Percentiles rank a stretch among this genome's conserved stretches.
phyloP scores from a whole-genome alignment of 92 coral and sea anemone species.

The Umimayanthus kanabou region DNA sequence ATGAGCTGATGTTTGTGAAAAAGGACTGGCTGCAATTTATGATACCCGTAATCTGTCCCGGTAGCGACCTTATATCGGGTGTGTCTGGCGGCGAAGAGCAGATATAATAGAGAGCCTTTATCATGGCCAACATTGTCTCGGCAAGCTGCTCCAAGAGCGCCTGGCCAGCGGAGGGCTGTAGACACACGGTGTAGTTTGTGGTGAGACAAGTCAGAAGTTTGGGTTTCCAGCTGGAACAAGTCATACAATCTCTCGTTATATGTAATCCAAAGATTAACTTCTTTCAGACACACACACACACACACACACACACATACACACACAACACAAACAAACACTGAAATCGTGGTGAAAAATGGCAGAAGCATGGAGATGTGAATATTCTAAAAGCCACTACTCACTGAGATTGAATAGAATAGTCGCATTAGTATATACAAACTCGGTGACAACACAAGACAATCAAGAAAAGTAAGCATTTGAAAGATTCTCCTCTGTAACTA shows the following conservation, averaged over 20 bases:
- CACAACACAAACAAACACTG: too few relatives aligned
- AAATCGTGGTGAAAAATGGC: too few relatives aligned
- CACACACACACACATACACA: too few relatives aligned
- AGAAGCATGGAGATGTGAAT: too few relatives aligned
- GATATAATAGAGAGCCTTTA: conserved; percentile 8
- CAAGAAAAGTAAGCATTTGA: too few relatives aligned
- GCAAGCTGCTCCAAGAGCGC: neutral
- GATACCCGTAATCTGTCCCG: neutral
- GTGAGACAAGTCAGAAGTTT: neutral
- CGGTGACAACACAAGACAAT: too few relatives aligned
- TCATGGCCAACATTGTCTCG: neutral
- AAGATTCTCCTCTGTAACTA: too few relatives aligned
- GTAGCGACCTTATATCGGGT: neutral
- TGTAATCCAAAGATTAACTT: too few relatives aligned
- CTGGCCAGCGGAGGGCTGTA: neutral
- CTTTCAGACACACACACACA: too few relatives aligned
- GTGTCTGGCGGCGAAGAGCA: neutral
- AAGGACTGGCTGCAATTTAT: neutral
- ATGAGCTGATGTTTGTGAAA: neutral
- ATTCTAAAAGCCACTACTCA: too few relatives aligned
- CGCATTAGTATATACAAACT: too few relatives aligned
- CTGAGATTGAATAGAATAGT: too few relatives aligned
- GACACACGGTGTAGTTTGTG: neutral
- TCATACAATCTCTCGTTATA: neutral
- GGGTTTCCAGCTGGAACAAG: neutral